A percentile compares a stretch with the other conserved stretches of the same genome.
Conservation (phyloP, 1,140 invertebrate species). For the Aphis gossypii region DNA sequence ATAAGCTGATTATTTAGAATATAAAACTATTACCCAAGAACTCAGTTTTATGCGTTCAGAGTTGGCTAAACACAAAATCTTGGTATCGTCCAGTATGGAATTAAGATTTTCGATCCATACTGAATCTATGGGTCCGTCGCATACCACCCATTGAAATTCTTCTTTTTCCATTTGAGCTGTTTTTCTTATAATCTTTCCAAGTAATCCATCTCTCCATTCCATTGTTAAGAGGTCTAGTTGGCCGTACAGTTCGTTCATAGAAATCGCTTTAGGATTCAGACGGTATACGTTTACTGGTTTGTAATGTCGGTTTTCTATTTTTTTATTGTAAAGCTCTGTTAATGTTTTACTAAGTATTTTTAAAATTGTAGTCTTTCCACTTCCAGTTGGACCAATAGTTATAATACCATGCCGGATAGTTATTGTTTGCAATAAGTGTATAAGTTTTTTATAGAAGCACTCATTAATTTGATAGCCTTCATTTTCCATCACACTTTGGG, state of each 20-base stretch:
- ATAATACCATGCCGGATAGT: conserved; percentile 91
- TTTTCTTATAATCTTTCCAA: conserved; percentile 75
- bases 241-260: conserved; percentile 87
- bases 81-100: conserved; percentile 91
- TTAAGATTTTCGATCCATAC: conserved; percentile 97
- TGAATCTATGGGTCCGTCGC: conserved; percentile 91
- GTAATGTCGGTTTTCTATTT: conserved; percentile 68
- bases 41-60: conserved; percentile 87
- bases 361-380: conserved; percentile 74
- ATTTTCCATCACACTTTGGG: conserved; percentile 67
- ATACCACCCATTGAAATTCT: conserved; percentile 83
- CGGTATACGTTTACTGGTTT: conserved; percentile 73
- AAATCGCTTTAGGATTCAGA: conserved; percentile 89
- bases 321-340: conserved; percentile 68
- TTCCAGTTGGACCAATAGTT: conserved; percentile 88
- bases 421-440: conserved; percentile 88
- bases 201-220: conserved; percentile 88
- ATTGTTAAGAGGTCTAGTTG: conserved; percentile 83
- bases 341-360: conserved; percentile 75
- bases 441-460: conserved; percentile 66
- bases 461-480: conserved; percentile 70
- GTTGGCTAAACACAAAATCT: conserved; percentile 87
- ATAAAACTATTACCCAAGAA: conserved; percentile 13
- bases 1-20: background rate
- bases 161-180: conserved; percentile 70